These are phyloP conservation scores for Cavia porcellus DNA, from an alignment of 2,113 vertebrate species.

Conservation along the genomic window DNA sequence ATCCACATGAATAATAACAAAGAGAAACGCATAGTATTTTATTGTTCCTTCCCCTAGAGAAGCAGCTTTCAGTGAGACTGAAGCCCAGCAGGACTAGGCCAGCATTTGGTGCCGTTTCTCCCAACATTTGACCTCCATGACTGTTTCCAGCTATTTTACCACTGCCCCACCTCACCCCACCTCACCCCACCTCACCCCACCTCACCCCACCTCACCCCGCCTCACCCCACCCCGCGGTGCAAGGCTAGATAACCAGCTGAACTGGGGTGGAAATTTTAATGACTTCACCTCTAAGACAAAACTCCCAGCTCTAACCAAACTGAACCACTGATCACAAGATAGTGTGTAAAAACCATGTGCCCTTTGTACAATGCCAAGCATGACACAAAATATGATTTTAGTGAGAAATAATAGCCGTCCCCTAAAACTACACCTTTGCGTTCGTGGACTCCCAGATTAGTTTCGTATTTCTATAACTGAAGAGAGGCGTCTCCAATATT, in stretches of 20 bases:
- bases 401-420: background rate
- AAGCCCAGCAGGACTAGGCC: slow-evolving; percentile 8
- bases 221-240: background rate
- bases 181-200: too few species aligned
- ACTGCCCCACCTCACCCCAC: slow-evolving; percentile 38
- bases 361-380: slow-evolving; percentile 34
- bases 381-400: background rate
- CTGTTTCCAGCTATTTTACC: slow-evolving; percentile 58
- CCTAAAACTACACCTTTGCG: background rate
- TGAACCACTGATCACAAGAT: background rate
- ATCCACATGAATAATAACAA: background rate
- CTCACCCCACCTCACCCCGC: too few species aligned
- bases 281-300: slow-evolving; percentile 64
- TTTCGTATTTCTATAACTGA: slow-evolving; percentile 31
- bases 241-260: background rate
- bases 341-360: background rate
- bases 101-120: slow-evolving; percentile 37
- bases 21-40: background rate
- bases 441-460: background rate
- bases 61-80: slow-evolving; percentile 34
- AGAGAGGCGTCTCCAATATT: background rate
- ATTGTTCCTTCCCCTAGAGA: background rate
- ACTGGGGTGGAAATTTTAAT: background rate
- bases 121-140: slow-evolving; percentile 72
- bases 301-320: slow-evolving; percentile 29